Conservation (phyloP, 1,140 invertebrate genomes). For the Grapholita molesta region DNA sequence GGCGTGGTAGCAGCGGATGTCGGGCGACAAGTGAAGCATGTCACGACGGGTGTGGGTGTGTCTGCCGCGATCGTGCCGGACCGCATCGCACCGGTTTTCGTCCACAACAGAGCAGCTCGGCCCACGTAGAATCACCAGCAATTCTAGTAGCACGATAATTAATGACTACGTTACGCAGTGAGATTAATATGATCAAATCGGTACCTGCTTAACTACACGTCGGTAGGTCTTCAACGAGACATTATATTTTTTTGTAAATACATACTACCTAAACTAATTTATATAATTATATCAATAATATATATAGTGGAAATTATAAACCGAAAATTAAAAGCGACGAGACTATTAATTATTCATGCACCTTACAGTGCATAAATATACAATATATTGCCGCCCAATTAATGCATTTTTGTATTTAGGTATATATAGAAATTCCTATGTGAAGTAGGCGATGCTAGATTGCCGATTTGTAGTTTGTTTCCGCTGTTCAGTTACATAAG, state of each 20-base stretch:
- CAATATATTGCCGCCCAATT: no score
- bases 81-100: conserved; percentile 23
- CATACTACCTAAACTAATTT: no score
- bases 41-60: conserved; percentile 22
- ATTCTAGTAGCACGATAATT: conserved; percentile 2
- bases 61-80: conserved; percentile 19
- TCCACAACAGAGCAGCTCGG: conserved; percentile 23
- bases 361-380: no score
- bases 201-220: neutral
- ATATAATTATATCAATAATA: neutral
- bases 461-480: no score
- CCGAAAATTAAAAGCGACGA: no score
- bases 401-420: no score
- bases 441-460: no score
- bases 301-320: no score
- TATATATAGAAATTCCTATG: no score
- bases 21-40: conserved; percentile 30
- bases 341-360: no score
- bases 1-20: conserved; percentile 35
- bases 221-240: neutral
- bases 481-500: no score
- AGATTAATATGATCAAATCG: neutral
- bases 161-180: neutral
- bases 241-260: no score
- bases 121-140: conserved; percentile 25